Base-by-base conservation (phyloP, 2,113 vertebrate genomes). In the Sceloporus undulatus region DNA sequence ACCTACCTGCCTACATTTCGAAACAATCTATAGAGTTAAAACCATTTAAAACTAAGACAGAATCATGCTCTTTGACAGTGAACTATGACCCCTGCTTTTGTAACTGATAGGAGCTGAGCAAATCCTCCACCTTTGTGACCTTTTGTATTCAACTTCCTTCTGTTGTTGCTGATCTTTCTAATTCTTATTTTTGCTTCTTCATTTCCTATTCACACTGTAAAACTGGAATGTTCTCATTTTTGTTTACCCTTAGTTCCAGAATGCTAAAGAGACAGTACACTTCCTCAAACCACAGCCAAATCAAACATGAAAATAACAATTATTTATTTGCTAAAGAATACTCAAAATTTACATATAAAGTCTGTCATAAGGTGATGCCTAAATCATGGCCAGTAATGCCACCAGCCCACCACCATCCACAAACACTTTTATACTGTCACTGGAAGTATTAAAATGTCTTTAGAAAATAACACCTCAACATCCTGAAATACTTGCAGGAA, bases 391-490 rank as follows among this genome's bases (percentile, higher is more conserved):
- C 40, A 25, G 54, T 84, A 68, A 29, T 9, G 3, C 13, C 88
- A 1, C 0, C 21, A 62, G 59, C 38, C 62, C 48, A 83, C 48
- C 1, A 0, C 82, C 62, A 5, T 1, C 29, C 29, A 21, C 1
- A 29, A 40, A 65, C 5, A 76, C 54, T 77, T 75, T 79, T 18
- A 79, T 13, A 29, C 5, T 79, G 52, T 52, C 19, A 19, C 40
- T 66, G 25, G 23, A 9, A 34, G 8, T 65, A 5, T 27, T 66
- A 23, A 40, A 82, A 14, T 10, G 8, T 11, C 19, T 54, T 86
- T 84, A 87, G 85, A 59, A 88, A 87, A 1, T 76, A 42, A 78
- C 90, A 66, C 29, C 71, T 48, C 2, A 27, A 87, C 79, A 62
- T 29, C 18, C 21, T 83, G 48, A 42, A 83, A 48, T 27, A 18